Conservation (phyloP, 2,888 invertebrate genomes). For the Lacanobia oleracea region DNA sequence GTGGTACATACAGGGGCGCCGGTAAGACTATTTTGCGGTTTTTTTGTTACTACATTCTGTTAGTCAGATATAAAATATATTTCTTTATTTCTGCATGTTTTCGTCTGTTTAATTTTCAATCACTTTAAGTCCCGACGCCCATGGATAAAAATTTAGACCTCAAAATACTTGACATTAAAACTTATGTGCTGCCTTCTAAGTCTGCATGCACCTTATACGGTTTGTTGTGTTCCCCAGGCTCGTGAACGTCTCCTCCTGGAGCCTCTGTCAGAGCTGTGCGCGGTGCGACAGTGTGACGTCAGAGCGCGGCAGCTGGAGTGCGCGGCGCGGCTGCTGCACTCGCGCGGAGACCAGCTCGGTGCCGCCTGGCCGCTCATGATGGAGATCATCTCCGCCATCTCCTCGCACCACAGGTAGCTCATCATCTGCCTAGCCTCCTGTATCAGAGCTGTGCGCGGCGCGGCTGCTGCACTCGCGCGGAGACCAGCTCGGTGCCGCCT, state of each 20-base stretch:
- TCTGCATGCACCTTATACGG: too few relatives aligned
- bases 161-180: too few relatives aligned
- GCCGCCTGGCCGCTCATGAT: slow-evolving; percentile 99
- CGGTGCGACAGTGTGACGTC: slow-evolving; percentile 97
- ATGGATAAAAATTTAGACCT: too few relatives aligned
- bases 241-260: slow-evolving; percentile 96
- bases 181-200: too few relatives aligned
- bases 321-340: slow-evolving; percentile 97
- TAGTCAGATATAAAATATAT: too few relatives aligned
- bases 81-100: too few relatives aligned
- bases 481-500: slow-evolving; percentile 97
- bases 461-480: slow-evolving; percentile 97
- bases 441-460: slow-evolving; percentile 92
- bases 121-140: too few relatives aligned
- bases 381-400: slow-evolving; percentile 98
- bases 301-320: slow-evolving; percentile 98
- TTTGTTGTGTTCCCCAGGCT: slow-evolving; percentile 87
- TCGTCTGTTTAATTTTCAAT: too few relatives aligned
- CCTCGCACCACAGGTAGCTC: slow-evolving; percentile 96
- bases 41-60: too few relatives aligned
- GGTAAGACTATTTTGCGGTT: too few relatives aligned
- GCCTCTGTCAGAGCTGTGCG: slow-evolving; percentile 97
- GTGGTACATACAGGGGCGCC: too few relatives aligned
- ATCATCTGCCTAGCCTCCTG: background rate
- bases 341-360: slow-evolving; percentile 96